Base-by-base conservation (phyloP, 2,113 vertebrate species). In the Butorides virescens region DNA sequence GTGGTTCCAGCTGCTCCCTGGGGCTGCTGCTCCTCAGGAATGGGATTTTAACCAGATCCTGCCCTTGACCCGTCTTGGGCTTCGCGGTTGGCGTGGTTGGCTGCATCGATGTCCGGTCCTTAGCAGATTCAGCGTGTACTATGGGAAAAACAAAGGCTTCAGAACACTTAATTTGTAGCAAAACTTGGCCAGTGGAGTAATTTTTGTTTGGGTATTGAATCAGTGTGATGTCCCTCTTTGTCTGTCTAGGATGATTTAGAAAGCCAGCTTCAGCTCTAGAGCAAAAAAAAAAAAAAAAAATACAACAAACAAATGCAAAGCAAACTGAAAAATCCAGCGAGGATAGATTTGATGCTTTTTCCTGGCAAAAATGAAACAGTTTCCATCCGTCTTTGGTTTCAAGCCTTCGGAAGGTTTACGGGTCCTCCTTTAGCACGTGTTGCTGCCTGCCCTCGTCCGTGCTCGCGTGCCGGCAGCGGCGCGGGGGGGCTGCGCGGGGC, bases 321-420 rank as follows among this genome's bases (percentile, higher is more conserved):
- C 59, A 62, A 93, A 75, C 83, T 39, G 81, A 86, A 77, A 67
- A 95, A 87, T 62, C 94, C 94, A 78, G 30, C 23, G 91, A 96
- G 95, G 84, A 81, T 84, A 81, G 44, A 87, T 85, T 95, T 96
- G 96, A 97, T 95, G 89, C 90, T 92, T 94, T 96, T 96, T 95
- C 93, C 95, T 97, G 96, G 96, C 95, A 95, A 55, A 94, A 89
- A 75, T 44, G 22, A 32, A 87, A 9, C 42, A 91, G 83, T 96
- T 97, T 97, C 95, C 95, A 95, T 96, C 86, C 86, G 91, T 42
- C 94, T 95, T 95, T n/a, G 21, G 77, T 97, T 97, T 91, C 89
- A 71, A 81, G 68, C 34, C 73, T 50, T 63, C 37, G 5, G 66
- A 91, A 89, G 80, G 89, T 84, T 84, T 59, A 13, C 9, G 74